Base-by-base conservation (phyloP, 2,888 invertebrate species). In the Tetanocera ferruginea region DNA sequence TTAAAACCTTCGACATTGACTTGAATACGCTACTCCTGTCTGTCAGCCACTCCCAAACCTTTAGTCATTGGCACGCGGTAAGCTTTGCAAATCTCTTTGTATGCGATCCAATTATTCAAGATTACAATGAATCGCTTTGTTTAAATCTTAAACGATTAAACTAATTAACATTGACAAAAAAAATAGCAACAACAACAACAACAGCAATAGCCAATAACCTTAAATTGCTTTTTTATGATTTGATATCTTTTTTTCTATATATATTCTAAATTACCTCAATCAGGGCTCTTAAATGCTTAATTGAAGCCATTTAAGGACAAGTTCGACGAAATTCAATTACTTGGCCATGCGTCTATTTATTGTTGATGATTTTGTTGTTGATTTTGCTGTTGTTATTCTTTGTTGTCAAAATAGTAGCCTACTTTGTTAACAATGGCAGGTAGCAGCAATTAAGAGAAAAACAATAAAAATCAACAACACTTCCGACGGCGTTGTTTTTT, bases 251-350 rank as follows among this genome's bases (percentile, higher is more conserved):
- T 6, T 62, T 31, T 31, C 49, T 43, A n/a, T n/a, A 23, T 23
- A 43, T 5, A 3, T 69, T 23, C 34, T 25, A 19, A 17, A 43
- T 43, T 23, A 19, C 25, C 25, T 25, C 57, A 28, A 60, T 60
- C 23, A 19, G 14, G 64, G 31, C 43, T 1, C 28, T 55, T 19
- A 34, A 31, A 31, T 28, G n/a, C 23, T 25, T 19, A 72, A 28
- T 17, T 17, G 73, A 73, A 73, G 73, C 73, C 73, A 23, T 73
- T 73, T 73, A 55, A 62, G 73, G 49, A 62, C 73, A 73, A 73
- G 73, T 73, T 73, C 73, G 73, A 31, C 49, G 43, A 43, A 43
- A 25, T 73, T 62, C 25, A 62, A 62, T 73, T 60, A 62, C 60
- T 72, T 72, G n/a, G 23, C 23, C 34, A 57, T 55, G 17, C 28